Conservation (phyloP, 2,888 invertebrate genomes). For the Parelbella ahira region DNA sequence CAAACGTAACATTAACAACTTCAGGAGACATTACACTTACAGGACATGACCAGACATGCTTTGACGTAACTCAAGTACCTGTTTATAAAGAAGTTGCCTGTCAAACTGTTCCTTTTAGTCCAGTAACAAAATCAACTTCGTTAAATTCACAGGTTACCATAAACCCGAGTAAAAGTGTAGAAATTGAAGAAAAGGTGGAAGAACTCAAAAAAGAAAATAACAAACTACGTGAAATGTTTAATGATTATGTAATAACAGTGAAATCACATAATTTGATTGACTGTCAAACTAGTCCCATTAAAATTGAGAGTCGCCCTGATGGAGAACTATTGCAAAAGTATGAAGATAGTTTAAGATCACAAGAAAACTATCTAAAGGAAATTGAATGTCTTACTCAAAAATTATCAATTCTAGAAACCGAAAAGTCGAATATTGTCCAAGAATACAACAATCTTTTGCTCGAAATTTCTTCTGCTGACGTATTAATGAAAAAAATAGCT, state of each 20-base stretch:
- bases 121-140: slow-evolving; percentile 35
- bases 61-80: slow-evolving; percentile 53
- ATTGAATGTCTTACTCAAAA: slow-evolving; percentile 40
- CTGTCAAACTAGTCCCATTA: slow-evolving; percentile 43
- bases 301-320: slow-evolving; percentile 25
- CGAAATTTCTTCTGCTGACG: slow-evolving; percentile 49
- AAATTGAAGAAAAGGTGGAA: slow-evolving; percentile 39
- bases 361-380: slow-evolving; percentile 36
- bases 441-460: slow-evolving; percentile 51
- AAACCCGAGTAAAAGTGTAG: slow-evolving; percentile 37
- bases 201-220: slow-evolving; percentile 48
- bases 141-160: slow-evolving; percentile 38
- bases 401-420: slow-evolving; percentile 37
- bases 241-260: slow-evolving; percentile 33
- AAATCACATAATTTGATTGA: no score
- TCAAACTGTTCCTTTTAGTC: slow-evolving; percentile 43
- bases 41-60: slow-evolving; percentile 57
- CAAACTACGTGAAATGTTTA: slow-evolving; percentile 41
- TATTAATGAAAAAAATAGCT: slow-evolving; percentile 47
- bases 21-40: slow-evolving; percentile 55
- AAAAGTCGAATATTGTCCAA: slow-evolving; percentile 47
- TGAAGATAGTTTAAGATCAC: slow-evolving; percentile 29
- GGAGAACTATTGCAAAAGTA: slow-evolving; percentile 32
- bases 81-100: slow-evolving; percentile 48
- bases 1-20: slow-evolving; percentile 61